Base-by-base conservation (phyloP, 2,113 vertebrate genomes). In the Grantiella picta region DNA sequence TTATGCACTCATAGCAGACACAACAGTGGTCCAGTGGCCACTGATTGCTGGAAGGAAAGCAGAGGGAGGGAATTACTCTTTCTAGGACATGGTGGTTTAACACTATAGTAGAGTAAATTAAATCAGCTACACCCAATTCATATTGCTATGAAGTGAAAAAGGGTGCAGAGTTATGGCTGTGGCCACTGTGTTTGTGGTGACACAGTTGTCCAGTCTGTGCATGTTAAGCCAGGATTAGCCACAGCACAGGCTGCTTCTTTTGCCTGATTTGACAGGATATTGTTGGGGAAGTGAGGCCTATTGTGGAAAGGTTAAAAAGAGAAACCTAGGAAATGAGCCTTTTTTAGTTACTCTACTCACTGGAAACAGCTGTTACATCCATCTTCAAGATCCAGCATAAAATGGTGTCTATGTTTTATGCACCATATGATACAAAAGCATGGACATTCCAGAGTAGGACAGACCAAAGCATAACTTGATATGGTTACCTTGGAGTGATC, bases 281-380 rank as follows among this genome's bases (percentile, higher is more conserved):
- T 52, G 38, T 10, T 78, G 60, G 21, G 89, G 89, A 95, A 92
- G 86, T 57, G 57, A 50, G 52, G 71, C 25, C 86, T 89, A 83
- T 84, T 94, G 85, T 85, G 66, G 57, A 79, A 93, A 44, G 24
- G 70, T 59, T 92, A 75, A 85, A 82, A 81, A 73, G 93, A 90
- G 76, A 94, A 95, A 92, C 54, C 28, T 42, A 92, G 95, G 95
- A 96, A 96, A 81, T 86, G 33, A 75, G 60, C 50, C 73, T 70
- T 83, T 64, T 60, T 80, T 60, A 83, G 63, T 56, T 63, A 61
- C 59, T 83, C 68, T 59, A 17, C 69, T 91, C 83, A 50, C 60
- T 78, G 72, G 68, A 83, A 72, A 92, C 93, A 96, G 80, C 65
- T 91, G 81, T 57, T 88, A 11, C 28, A 80, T 36, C 44, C 69